Evolutionary conservation across 2,888 invertebrate genomes (phyloP).

Genomic region (Bellardia pandia): DNA sequence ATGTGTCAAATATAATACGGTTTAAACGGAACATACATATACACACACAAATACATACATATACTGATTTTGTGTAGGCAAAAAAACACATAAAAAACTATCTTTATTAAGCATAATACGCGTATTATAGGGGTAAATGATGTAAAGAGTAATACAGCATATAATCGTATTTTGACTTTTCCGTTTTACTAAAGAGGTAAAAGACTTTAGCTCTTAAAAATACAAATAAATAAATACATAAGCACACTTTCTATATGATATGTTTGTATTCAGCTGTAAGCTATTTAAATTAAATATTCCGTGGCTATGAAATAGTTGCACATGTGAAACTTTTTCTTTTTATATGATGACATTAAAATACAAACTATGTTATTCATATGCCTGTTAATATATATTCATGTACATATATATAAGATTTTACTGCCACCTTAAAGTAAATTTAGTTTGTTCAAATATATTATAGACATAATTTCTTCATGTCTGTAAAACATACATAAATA

Average conservation of each 20-base stretch:
- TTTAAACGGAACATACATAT: not conserved
- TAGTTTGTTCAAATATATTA: not conserved
- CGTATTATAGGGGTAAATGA: not conserved
- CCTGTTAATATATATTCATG: no score
- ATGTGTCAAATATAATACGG: conserved; percentile 53
- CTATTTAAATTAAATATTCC: conserved; percentile 25
- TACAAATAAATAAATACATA: not conserved
- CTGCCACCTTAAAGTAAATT: not conserved
- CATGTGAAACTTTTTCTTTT: not conserved
- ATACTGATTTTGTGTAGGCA: conserved; percentile 10
- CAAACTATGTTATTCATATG: not conserved
- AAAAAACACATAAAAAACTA: not conserved
- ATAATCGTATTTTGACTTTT: conserved; percentile 60
- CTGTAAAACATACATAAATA: no score
- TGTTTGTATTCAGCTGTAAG: conserved; percentile 8
- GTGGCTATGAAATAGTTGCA: not conserved
- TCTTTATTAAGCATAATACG: conserved; percentile 12
- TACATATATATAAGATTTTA: conserved; percentile 6
- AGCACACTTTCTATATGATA: not conserved
- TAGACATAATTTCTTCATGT: conserved; percentile 19
- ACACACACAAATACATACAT: not conserved
- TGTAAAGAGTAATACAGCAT: conserved; percentile 15
- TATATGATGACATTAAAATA: conserved; percentile 8
- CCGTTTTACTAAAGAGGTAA: conserved; percentile 32
- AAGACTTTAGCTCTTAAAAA: not conserved